A percentile compares a stretch with the other conserved stretches of the same genome.
Evolutionary conservation across 2,797 vertebrate species (phyloP).

Genomic region (Meriones psammophilus): DNA sequence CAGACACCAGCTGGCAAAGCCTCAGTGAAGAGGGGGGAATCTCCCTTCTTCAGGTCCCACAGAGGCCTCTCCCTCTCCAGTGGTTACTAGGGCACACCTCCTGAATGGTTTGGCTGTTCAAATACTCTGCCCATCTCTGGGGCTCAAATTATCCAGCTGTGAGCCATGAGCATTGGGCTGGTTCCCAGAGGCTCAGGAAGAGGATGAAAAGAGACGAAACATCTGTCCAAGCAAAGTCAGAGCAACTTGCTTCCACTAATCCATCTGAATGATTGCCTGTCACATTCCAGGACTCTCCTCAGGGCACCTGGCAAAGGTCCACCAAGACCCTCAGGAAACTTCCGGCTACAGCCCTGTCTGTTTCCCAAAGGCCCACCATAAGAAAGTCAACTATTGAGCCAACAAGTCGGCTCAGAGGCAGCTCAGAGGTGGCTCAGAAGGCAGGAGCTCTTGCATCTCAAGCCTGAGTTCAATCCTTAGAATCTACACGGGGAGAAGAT

Average conservation of each 20-base stretch:
- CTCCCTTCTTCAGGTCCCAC: background rate
- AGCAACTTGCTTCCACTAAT: background rate
- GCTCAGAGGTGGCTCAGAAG: background rate
- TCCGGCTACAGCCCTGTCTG: background rate
- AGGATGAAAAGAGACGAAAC: background rate
- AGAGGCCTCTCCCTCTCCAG: background rate
- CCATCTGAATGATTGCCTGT: background rate
- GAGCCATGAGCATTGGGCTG: background rate
- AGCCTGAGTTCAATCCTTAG: background rate
- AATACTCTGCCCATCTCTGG: background rate
- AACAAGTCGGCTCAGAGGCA: background rate
- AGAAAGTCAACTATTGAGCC: background rate
- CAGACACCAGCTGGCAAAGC: background rate
- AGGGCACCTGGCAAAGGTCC: background rate
- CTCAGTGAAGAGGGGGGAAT: background rate
- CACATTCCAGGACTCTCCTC: background rate
- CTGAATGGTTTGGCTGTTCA: background rate
- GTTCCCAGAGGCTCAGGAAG: background rate
- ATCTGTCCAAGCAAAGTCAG: background rate
- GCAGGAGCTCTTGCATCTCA: background rate
- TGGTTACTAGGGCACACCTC: accelerated
- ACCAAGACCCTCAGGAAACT: background rate
- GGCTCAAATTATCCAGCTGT: background rate
- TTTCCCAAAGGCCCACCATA: background rate
- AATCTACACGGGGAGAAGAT: background rate